Percentiles rank a stretch among this genome's conserved stretches.
phyloP scores from a whole-genome alignment of 1,140 invertebrate species.

The Heliconius hewitsoni region DNA sequence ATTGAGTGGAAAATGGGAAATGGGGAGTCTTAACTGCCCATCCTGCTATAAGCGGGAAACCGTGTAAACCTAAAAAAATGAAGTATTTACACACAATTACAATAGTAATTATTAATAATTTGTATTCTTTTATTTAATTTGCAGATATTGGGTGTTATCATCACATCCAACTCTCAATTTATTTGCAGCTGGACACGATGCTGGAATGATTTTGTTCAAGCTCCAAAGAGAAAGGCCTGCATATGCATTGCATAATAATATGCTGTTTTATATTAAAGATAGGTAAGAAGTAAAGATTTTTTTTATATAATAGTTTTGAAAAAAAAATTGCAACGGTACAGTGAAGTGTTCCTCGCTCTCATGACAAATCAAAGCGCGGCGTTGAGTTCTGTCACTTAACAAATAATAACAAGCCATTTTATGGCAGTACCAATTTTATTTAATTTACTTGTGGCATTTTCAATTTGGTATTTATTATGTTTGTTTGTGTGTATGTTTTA shows the following conservation, averaged over 20 bases:
- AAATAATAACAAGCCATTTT: background rate
- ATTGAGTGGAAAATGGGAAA: too few relatives aligned
- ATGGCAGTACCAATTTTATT: too few relatives aligned
- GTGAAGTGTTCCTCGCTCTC: too few relatives aligned
- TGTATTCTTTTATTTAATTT: constrained; percentile 17
- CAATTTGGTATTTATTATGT: background rate
- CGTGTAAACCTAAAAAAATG: too few relatives aligned
- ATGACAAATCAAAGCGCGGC: too few relatives aligned
- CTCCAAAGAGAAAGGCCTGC: constrained; percentile 98
- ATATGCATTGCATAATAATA: constrained; percentile 95
- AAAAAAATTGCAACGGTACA: background rate
- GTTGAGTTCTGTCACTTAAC: too few relatives aligned
- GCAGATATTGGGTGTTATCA: constrained; percentile 95
- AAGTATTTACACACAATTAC: too few relatives aligned
- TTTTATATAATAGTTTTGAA: background rate
- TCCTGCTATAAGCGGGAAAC: too few relatives aligned
- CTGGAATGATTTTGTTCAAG: constrained; percentile 89
- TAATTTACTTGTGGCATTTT: too few relatives aligned
- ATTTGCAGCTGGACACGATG: constrained; percentile 97
- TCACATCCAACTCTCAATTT: constrained; percentile 94
- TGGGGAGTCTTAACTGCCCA: too few relatives aligned
- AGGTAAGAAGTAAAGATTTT: constrained; percentile 73
- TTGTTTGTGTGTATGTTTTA: constrained; percentile 35
- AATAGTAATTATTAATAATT: background rate
- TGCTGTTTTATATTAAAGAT: constrained; percentile 98